These are phyloP conservation scores for Cryptoblepharus egeriae DNA, from an alignment of 2,797 vertebrate genomes.

Conservation along the genomic window DNA sequence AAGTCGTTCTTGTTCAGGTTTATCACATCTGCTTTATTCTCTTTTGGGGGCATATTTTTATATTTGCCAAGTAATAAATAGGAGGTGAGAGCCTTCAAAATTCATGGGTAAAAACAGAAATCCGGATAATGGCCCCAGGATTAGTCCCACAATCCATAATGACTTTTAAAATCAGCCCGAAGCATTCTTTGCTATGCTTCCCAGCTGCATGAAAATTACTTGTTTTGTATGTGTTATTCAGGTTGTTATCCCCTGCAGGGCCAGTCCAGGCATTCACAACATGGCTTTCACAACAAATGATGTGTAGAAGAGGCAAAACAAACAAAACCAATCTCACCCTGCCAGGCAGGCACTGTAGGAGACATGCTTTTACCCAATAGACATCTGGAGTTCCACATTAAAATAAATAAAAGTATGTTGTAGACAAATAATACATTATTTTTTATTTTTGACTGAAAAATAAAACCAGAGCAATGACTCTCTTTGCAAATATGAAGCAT, in stretches of 20 bases:
- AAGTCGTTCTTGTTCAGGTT: background rate
- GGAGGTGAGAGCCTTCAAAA: background rate
- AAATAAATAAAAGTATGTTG: too few species aligned
- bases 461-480: background rate
- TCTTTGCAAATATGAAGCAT: background rate
- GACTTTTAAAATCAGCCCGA: background rate
- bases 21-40: background rate
- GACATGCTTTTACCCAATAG: background rate
- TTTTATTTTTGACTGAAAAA: background rate
- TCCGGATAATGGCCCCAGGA: background rate
- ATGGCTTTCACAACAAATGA: background rate
- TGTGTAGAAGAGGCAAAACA: background rate
- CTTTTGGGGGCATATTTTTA: background rate
- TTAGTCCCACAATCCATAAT: background rate
- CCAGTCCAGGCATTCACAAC: background rate
- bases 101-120: background rate
- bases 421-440: too few species aligned
- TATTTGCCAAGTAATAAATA: background rate
- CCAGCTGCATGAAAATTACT: background rate
- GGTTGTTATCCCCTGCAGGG: background rate
- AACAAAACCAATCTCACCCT: background rate
- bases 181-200: background rate
- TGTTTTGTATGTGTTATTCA: background rate
- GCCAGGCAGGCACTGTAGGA: background rate
- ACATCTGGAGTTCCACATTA: background rate